These are phyloP conservation scores for Callionymus lyra DNA, from an alignment of 2,113 vertebrate genomes.

Conservation along the genomic window DNA sequence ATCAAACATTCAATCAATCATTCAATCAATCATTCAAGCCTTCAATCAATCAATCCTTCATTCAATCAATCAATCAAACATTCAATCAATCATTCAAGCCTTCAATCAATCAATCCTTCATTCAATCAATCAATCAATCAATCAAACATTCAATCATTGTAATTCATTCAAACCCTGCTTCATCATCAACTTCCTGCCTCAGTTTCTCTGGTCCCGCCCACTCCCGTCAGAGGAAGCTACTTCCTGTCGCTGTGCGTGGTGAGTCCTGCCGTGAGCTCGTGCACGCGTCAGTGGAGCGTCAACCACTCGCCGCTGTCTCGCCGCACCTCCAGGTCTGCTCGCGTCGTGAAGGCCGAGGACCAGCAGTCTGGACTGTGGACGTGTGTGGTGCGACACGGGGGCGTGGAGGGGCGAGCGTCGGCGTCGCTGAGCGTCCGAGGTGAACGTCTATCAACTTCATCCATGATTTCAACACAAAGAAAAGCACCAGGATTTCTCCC, in stretches of 20 bases:
- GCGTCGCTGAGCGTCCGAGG: conserved; percentile 49
- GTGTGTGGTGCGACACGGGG: conserved; percentile 25
- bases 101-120: too few species aligned
- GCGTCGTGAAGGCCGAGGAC: not conserved
- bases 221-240: conserved; percentile 14
- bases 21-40: too few species aligned
- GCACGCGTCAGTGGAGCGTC: conserved; percentile 26
- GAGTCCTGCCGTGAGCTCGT: conserved; percentile 8
- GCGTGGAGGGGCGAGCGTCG: conserved; percentile 9
- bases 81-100: too few species aligned
- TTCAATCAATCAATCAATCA: too few species aligned
- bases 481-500: not conserved
- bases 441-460: conserved; percentile 11
- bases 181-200: not conserved
- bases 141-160: too few species aligned
- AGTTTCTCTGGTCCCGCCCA: conserved; percentile 41
- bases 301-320: too few species aligned
- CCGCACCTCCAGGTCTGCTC: accelerated
- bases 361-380: conserved; percentile 52
- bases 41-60: too few species aligned
- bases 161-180: too few species aligned
- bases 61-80: too few species aligned
- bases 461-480: not conserved
- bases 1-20: too few species aligned
- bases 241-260: conserved; percentile 39